Base-by-base conservation (phyloP, 2,113 vertebrate genomes). In the Casuarius casuarius region DNA sequence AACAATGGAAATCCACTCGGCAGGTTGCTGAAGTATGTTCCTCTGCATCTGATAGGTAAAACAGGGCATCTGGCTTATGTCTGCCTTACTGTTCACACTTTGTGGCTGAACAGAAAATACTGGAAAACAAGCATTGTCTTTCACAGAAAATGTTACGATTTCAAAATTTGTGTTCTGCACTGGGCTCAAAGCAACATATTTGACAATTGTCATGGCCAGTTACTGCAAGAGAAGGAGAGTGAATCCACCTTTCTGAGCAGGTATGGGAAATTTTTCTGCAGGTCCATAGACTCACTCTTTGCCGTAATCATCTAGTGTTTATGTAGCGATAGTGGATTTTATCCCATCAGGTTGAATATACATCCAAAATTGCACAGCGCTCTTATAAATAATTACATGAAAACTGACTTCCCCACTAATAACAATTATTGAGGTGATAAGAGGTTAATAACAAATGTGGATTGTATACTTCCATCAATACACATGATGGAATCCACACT, bases 351-450 rank as follows among this genome's bases (percentile, higher is more conserved):
- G 35, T 63, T 8, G n/a, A 94, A 80, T 59, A 88, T 71, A 6
- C 22, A 77, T 33, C 51, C 3, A 2, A 28, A 89, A 84, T 28
- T 15, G 59, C 9, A 78, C 29, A 95, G 12, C 11, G 90, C 44
- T 61, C 54, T 77, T 71, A 63, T 38, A 76, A 95, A 88, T 92
- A 89, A 80, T 81, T 87, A 11, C 33, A 79, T 13, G 10, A 91
- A 63, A 81, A 67, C 33, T 68, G 38, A 74, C 7, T 86, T 84
- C 16, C 16, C 19, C 9, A 6, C 28, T 51, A 85, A 82, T 79
- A 87, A 88, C 65, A 83, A 95, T 74, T 86, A 89, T 33, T 73
- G 78, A 74, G 38, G 54, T 83, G 40, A 83, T 59, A 94, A 96
- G 65, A 91, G 68, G 77, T 84, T 89, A 92, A 84, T 75, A 92